Percentiles rank a stretch among this genome's conserved stretches.
These are phyloP conservation scores for Belgica antarctica DNA, from an alignment of 2,888 invertebrate species.

Conservation along the genomic window DNA sequence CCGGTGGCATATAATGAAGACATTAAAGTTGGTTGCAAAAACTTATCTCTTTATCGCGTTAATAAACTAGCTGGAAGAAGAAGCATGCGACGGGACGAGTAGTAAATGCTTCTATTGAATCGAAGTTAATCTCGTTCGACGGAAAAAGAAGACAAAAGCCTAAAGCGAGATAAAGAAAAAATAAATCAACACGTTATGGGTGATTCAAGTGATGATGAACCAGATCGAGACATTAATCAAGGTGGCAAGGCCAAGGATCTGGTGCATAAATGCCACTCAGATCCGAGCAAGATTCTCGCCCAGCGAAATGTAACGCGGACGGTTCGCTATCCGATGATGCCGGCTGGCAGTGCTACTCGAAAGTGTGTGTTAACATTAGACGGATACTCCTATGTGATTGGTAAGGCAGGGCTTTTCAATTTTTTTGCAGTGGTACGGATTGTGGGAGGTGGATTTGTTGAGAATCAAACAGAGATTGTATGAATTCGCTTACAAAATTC, in stretches of 20 bases:
- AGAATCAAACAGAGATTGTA: too few relatives aligned
- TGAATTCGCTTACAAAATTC: too few relatives aligned
- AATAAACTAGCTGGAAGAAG: slow-evolving; percentile 1
- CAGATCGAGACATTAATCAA: background rate
- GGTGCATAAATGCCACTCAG: slow-evolving; percentile 68
- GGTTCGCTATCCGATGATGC: slow-evolving; percentile 51
- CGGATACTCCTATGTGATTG: slow-evolving; percentile 85
- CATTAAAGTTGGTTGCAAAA: slow-evolving; percentile 24
- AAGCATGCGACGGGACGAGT: background rate
- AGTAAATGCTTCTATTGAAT: too few relatives aligned
- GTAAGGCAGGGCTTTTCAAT: too few relatives aligned
- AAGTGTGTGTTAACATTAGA: slow-evolving; percentile 81
- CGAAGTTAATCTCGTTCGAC: background rate
- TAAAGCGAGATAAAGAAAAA: too few relatives aligned
- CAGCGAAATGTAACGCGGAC: slow-evolving; percentile 47
- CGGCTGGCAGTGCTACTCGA: slow-evolving; percentile 62
- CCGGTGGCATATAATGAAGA: background rate
- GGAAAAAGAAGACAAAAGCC: background rate
- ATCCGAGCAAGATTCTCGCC: slow-evolving; percentile 54
- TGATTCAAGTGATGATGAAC: slow-evolving; percentile 42
- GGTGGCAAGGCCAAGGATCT: slow-evolving; percentile 58
- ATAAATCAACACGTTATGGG: slow-evolving; percentile 32
- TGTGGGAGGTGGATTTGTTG: too few relatives aligned
- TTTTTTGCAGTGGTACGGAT: too few relatives aligned
- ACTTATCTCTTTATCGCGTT: slow-evolving; percentile 12